Conservation (phyloP, 2,113 vertebrate species). For the Pimephales promelas region DNA sequence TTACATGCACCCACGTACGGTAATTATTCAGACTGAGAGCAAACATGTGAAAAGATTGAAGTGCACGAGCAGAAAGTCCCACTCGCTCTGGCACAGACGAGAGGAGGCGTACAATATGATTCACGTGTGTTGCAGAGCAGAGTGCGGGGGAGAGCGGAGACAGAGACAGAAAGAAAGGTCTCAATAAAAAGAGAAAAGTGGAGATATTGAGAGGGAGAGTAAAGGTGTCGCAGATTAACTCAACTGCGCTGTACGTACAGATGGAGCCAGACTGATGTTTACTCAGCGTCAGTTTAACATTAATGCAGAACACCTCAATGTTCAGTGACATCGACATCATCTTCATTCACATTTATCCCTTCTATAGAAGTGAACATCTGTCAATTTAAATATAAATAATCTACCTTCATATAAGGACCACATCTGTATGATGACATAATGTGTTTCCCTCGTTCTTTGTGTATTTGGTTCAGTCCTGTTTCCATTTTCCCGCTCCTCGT, state of each 20-base stretch:
- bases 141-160: conserved; percentile 40
- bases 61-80: conserved; percentile 49
- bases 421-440: not conserved
- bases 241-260: not conserved
- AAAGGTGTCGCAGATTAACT: conserved; percentile 17
- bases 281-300: not conserved
- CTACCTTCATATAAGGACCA: not conserved
- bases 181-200: conserved; percentile 26
- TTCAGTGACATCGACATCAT: not conserved
- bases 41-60: conserved; percentile 41
- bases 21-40: conserved; percentile 53
- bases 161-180: conserved; percentile 8
- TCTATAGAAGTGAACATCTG: not conserved
- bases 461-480: too few species aligned
- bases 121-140: conserved; percentile 39
- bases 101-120: conserved; percentile 43
- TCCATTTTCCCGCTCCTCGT: too few species aligned
- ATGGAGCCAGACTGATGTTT: conserved; percentile 27
- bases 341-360: not conserved
- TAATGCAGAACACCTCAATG: not conserved
- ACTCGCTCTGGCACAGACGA: conserved; percentile 41
- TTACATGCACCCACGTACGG: conserved; percentile 52
- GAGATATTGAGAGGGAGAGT: conserved; percentile 3
- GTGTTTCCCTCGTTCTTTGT: too few species aligned
- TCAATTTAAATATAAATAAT: not conserved